Percentiles rank a stretch among this genome's conserved stretches.
Conservation (phyloP, 2,113 vertebrate genomes). For the Oncorhynchus nerka region DNA sequence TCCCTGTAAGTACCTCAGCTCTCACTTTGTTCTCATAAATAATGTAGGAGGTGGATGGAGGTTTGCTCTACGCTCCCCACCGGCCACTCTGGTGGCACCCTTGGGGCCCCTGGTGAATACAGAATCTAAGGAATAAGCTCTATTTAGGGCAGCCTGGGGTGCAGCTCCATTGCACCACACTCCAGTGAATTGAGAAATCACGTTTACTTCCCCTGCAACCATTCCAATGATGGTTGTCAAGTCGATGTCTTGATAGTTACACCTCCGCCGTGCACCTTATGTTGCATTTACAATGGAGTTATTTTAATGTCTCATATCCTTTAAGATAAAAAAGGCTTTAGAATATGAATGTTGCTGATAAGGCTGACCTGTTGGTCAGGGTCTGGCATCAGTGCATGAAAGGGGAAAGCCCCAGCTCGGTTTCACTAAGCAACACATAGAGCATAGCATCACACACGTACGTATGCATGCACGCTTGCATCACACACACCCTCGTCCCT, state of each 20-base stretch:
- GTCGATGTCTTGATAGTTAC: constrained; percentile 10
- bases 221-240: neutral
- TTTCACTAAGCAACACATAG: no score
- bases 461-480: no score
- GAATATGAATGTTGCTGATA: constrained; percentile 12
- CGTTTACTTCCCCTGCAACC: neutral
- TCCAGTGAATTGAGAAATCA: neutral
- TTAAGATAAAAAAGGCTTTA: constrained; percentile 6
- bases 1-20: constrained; percentile 17
- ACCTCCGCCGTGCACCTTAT: neutral
- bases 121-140: no score
- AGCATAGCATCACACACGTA: neutral
- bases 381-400: neutral
- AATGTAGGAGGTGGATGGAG: constrained; percentile 35
- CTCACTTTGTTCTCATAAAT: constrained; percentile 39
- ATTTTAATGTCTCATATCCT: constrained; percentile 6
- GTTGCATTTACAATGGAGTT: constrained; percentile 17
- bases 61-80: neutral
- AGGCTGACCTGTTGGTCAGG: neutral
- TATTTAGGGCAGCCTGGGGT: no score
- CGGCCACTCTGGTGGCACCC: no score
- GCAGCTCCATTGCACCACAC: neutral
- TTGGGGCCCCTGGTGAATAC: no score
- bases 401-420: no score
- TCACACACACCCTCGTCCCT: neutral